phyloP scores from a whole-genome alignment of 2,888 invertebrate genomes.

The Drosophila rubida region DNA sequence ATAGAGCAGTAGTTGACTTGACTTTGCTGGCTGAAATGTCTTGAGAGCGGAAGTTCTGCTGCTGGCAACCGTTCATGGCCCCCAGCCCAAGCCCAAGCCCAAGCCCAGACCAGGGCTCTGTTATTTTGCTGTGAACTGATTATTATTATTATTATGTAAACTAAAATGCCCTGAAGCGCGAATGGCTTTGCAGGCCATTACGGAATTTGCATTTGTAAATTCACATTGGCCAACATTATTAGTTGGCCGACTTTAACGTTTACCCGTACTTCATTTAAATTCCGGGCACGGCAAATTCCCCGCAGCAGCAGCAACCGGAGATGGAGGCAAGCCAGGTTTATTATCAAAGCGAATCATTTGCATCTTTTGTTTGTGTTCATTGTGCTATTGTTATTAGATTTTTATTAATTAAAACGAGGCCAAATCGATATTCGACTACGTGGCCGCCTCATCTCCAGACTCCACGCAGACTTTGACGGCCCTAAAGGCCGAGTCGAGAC shows the following conservation, averaged over 20 bases:
- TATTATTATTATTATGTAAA: conserved; percentile 68
- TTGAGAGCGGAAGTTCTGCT: conserved; percentile 38
- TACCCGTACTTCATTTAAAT: conserved; percentile 35
- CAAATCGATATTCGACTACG: conserved; percentile 63
- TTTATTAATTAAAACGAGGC: conserved; percentile 68
- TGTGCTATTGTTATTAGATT: conserved; percentile 35
- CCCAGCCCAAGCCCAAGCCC: conserved; percentile 4
- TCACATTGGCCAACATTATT: conserved; percentile 63
- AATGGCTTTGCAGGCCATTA: conserved; percentile 51
- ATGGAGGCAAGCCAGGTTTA: conserved; percentile 1
- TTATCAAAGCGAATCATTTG: conserved; percentile 45
- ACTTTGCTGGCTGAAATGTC: conserved; percentile 9
- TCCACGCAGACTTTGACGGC: not conserved
- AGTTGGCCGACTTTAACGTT: conserved; percentile 50
- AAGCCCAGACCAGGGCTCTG: conserved; percentile 22
- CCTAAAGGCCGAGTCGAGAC: conserved; percentile 17
- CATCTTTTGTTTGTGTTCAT: conserved; percentile 48
- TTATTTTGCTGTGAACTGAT: conserved; percentile 32
- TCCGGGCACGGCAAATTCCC: conserved; percentile 24
- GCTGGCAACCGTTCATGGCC: not conserved
- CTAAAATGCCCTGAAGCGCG: conserved; percentile 53
- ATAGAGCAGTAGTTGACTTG: conserved; percentile 15
- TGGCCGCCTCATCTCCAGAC: conserved; percentile 30
- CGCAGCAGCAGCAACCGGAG: not conserved
- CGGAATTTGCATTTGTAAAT: conserved; percentile 75